phyloP scores from a whole-genome alignment of 2,888 invertebrate genomes.

The Melanophora roralis region DNA sequence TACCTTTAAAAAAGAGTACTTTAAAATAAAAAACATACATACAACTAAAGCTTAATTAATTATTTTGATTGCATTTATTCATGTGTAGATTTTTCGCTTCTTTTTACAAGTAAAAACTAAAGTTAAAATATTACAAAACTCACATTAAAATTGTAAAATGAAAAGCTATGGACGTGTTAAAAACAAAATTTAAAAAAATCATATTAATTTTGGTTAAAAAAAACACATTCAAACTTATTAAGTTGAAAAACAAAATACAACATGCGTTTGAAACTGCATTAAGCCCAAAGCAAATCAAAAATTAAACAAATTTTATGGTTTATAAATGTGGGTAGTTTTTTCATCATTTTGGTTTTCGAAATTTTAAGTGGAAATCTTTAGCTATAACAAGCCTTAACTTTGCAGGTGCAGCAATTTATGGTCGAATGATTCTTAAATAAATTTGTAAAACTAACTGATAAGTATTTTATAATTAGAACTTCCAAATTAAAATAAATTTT shows the following conservation, averaged over 20 bases:
- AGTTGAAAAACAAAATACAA: no score
- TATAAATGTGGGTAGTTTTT: constrained; percentile 30
- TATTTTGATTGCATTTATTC: no score
- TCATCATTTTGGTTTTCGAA: neutral
- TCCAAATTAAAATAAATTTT: constrained; percentile 14
- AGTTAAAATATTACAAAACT: constrained; percentile 32
- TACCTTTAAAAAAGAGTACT: neutral
- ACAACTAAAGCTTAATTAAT: no score
- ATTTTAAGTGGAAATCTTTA: constrained; percentile 13
- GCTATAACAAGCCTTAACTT: constrained; percentile 9
- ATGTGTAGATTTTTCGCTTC: no score
- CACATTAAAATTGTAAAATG: constrained; percentile 22
- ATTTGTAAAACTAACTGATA: constrained; percentile 9
- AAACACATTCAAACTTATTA: no score
- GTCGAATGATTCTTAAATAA: constrained; percentile 28
- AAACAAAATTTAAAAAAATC: constrained; percentile 20
- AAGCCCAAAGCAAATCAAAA: constrained; percentile 5
- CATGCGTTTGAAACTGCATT: neutral
- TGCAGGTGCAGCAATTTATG: constrained; percentile 46
- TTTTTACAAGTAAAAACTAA: neutral
- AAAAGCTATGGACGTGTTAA: constrained; percentile 47
- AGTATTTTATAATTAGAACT: constrained; percentile 4
- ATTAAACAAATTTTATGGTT: constrained; percentile 21
- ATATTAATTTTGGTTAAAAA: no score
- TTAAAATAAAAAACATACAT: no score